Conservation (phyloP, 1,140 invertebrate genomes). For the Drosophila insularis region DNA sequence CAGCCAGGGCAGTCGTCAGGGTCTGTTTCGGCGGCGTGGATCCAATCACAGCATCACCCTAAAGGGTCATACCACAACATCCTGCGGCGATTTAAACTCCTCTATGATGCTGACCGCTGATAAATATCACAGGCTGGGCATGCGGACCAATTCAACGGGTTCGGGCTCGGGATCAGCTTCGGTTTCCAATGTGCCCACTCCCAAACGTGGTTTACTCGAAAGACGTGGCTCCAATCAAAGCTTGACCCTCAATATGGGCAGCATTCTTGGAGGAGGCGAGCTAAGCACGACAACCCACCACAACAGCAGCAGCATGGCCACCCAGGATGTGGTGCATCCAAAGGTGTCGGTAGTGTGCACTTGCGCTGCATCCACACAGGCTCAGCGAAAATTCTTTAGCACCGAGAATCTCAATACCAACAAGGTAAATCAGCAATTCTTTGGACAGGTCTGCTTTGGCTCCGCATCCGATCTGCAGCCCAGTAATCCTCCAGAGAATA, state of each 20-base stretch:
- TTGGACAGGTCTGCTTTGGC: conserved; percentile 68
- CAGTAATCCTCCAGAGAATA: conserved; percentile 37
- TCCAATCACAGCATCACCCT: conserved; percentile 94
- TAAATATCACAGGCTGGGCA: conserved; percentile 46
- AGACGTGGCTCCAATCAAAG: conserved; percentile 93
- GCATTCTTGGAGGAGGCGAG: conserved; percentile 58
- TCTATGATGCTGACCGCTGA: conserved; percentile 54
- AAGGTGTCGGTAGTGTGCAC: conserved; percentile 57
- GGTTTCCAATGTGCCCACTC: conserved; percentile 52
- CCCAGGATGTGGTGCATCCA: conserved; percentile 47
- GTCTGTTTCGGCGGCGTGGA: conserved; percentile 89
- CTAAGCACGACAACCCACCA: neutral
- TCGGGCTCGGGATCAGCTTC: conserved; percentile 49
- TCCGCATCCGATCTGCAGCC: conserved; percentile 77
- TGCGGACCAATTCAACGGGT: conserved; percentile 51
- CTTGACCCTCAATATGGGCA: conserved; percentile 87
- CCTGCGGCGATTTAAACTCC: conserved; percentile 83
- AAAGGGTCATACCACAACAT: conserved; percentile 67
- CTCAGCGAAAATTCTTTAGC: conserved; percentile 81
- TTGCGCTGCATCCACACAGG: conserved; percentile 79
- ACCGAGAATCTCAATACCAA: conserved; percentile 72
- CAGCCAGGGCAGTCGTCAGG: conserved; percentile 84
- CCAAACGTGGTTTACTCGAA: conserved; percentile 88
- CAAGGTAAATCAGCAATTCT: conserved; percentile 35
- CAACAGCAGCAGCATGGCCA: conserved; percentile 22